Base-by-base conservation (phyloP, 1,140 invertebrate species). In the Drosophila bipectinata region DNA sequence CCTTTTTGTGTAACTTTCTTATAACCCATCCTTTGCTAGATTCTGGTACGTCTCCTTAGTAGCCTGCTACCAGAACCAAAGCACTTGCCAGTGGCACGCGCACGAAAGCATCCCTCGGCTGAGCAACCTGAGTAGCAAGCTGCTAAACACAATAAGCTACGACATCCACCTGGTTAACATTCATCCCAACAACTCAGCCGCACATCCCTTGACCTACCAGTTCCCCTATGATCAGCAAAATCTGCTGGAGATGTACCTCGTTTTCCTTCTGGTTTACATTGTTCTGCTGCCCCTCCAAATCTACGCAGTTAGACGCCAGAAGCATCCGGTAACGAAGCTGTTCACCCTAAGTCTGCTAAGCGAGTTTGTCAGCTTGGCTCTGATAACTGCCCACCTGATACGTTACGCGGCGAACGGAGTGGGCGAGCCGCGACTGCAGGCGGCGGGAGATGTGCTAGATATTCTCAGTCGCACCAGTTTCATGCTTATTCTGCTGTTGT, bases 121-220 rank as follows among this genome's bases (percentile, higher is more conserved):
- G 24, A 69, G 39, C 58, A 93, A 92, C 66, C 58, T 91, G 83
- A 63, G 55, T 60, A 76, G 58, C 47, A 66, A 41, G 24, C 72
- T 91, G 4, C 82, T 92, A 93, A 77, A 51, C n/a, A 88, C 60
- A 92, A 59, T 99, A 12, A 92, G 97, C 39, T 99, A 99, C 92
- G 97, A 99, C 92, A 96, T 99, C 66, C 98, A 97, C 96, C 93
- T 99, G 24, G 98, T 99, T 0, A 99, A 99, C 94, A 98, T 98
- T 44, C 97, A 98, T 92, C 98, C 98, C 0, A 97, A 97, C 83
- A 93, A 94, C 64, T 96, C 95, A 58, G 94, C 95, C 21, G 95
- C 95, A 69, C 98, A 97, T 92, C 96, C 96, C 61, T 94, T 99
- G 79, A 95, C 97, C 64, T 98, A 98, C 93, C 98, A 99, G 92